Percentiles rank a stretch among this genome's conserved stretches.
These are phyloP conservation scores for Dermolepida albohirtum DNA, from an alignment of 2,888 invertebrate species.

Conservation along the genomic window DNA sequence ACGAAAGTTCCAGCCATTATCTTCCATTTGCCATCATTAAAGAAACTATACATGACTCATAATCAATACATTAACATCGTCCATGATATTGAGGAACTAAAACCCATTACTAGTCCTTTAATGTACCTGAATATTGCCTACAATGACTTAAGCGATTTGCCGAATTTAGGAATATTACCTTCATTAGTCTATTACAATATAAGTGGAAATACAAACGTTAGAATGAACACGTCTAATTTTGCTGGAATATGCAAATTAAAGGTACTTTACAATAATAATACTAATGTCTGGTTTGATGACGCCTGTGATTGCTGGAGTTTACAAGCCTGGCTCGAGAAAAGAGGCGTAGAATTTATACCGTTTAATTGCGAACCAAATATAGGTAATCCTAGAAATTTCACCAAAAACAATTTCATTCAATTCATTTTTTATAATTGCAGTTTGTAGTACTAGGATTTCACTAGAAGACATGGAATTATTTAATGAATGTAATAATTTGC, in stretches of 20 bases:
- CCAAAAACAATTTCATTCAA: not conserved
- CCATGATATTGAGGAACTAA: slow-evolving; percentile 53
- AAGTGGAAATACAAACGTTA: slow-evolving; percentile 45
- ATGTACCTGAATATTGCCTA: slow-evolving; percentile 56
- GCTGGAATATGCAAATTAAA: slow-evolving; percentile 45
- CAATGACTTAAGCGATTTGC: slow-evolving; percentile 53
- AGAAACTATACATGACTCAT: slow-evolving; percentile 56
- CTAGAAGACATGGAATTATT: slow-evolving; percentile 1
- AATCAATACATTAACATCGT: slow-evolving; percentile 57
- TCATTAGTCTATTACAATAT: slow-evolving; percentile 44
- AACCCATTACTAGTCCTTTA: slow-evolving; percentile 56
- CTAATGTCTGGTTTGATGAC: slow-evolving; percentile 36
- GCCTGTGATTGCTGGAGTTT: slow-evolving; percentile 43
- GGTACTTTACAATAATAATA: slow-evolving; percentile 33
- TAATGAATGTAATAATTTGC: slow-evolving; percentile 4
- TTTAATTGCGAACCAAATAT: slow-evolving; percentile 16
- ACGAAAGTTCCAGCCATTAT: slow-evolving; percentile 53
- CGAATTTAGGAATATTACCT: slow-evolving; percentile 54
- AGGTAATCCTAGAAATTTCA: not conserved
- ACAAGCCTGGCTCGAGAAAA: slow-evolving; percentile 34
- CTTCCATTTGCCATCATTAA: slow-evolving; percentile 56
- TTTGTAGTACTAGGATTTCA: slow-evolving; percentile 10
- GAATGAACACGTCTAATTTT: slow-evolving; percentile 32
- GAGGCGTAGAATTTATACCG: slow-evolving; percentile 17
- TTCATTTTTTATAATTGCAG: not conserved